Evolutionary conservation across 1,140 invertebrate species (phyloP).

Genomic region (Philotrypesis tridentata): DNA sequence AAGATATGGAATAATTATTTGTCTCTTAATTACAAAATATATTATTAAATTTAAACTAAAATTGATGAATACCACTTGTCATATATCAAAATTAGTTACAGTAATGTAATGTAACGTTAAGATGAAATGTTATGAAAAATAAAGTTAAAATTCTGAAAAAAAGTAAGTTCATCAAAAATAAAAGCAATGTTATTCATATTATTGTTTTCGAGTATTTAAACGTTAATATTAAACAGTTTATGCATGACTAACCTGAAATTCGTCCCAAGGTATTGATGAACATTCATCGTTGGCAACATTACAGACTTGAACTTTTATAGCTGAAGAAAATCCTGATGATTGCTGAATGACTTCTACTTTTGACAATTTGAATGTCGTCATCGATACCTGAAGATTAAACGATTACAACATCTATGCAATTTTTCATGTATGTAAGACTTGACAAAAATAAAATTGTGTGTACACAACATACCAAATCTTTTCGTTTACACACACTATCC

Average conservation of each 20-base stretch:
- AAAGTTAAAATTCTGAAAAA: conserved; percentile 33
- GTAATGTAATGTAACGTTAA: conserved; percentile 14
- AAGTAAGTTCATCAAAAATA: conserved; percentile 15
- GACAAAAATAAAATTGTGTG: not conserved
- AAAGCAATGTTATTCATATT: conserved; percentile 29
- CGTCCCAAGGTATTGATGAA: conserved; percentile 91
- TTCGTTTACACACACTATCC: conserved; percentile 84
- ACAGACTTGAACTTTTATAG: conserved; percentile 84
- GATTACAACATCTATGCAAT: not conserved
- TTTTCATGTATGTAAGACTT: not conserved
- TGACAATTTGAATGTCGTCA: conserved; percentile 86
- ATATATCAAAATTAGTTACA: conserved; percentile 19
- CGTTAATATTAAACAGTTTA: not conserved
- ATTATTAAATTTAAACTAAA: not conserved
- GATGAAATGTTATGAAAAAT: conserved; percentile 20
- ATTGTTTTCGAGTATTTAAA: conserved; percentile 25
- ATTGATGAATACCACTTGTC: not conserved
- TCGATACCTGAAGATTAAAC: conserved; percentile 79
- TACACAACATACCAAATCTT: conserved; percentile 79
- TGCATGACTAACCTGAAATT: conserved; percentile 86
- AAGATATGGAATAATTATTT: not conserved
- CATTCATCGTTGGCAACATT: conserved; percentile 87
- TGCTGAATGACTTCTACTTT: conserved; percentile 89
- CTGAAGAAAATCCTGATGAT: conserved; percentile 82
- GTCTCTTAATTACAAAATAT: not conserved